phyloP scores from a whole-genome alignment of 2,797 vertebrate genomes.

The Pteropus rufus region DNA sequence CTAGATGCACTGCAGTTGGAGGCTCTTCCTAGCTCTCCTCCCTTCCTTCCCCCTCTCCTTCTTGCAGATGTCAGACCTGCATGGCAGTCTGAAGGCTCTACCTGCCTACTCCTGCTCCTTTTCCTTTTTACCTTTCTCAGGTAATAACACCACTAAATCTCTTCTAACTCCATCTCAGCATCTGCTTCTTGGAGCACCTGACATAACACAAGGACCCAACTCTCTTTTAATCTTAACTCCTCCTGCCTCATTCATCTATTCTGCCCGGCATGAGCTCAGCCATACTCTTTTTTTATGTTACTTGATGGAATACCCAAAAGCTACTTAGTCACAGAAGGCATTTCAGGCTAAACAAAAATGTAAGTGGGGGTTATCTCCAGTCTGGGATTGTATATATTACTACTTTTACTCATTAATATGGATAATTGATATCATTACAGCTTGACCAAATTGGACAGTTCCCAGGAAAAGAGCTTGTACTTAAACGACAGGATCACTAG shows the following conservation, averaged over 20 bases:
- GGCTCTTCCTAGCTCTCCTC: neutral
- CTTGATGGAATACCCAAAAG: slow-evolving; percentile 33
- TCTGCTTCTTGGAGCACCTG: slow-evolving; percentile 11
- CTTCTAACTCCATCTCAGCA: neutral
- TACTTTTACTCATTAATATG: neutral
- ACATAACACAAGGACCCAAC: neutral
- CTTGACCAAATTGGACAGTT: slow-evolving; percentile 42
- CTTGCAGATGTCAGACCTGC: neutral
- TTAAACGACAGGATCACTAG: slow-evolving; percentile 71
- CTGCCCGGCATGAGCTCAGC: neutral
- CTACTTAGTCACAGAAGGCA: neutral
- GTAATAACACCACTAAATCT: neutral
- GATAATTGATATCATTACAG: slow-evolving; percentile 23
- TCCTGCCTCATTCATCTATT: neutral
- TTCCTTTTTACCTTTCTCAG: neutral
- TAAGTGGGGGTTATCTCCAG: slow-evolving; percentile 22
- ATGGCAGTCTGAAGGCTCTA: neutral
- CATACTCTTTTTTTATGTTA: neutral
- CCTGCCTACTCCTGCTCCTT: neutral
- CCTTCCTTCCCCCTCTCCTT: neutral
- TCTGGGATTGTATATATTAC: slow-evolving; percentile 20
- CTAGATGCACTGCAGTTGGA: neutral
- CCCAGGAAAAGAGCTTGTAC: slow-evolving; percentile 66
- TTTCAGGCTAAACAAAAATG: slow-evolving; percentile 1
- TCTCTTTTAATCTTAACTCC: neutral